Percentiles rank a stretch among this genome's conserved stretches.
Conservation (phyloP, 2,113 vertebrate species). For the Lagopus leucura region DNA sequence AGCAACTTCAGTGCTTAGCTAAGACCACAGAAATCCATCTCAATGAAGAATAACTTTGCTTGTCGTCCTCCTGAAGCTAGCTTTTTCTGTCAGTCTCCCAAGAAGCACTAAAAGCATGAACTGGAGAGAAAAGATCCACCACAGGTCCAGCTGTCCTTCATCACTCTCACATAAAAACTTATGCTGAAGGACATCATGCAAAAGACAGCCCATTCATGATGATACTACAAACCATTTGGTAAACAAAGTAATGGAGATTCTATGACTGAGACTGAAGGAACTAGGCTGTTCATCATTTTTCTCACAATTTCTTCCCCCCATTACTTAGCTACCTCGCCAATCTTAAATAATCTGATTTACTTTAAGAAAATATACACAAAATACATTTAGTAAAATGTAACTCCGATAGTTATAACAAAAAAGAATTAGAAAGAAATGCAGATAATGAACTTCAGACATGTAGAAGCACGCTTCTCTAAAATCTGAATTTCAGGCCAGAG, state of each 20-base stretch:
- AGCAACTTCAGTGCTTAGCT: neutral
- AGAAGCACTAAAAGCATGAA: neutral
- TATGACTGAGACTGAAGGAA: neutral
- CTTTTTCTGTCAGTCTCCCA: neutral
- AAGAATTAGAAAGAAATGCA: neutral
- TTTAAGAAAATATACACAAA: fast-evolving
- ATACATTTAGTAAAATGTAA: neutral
- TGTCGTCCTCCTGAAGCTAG: neutral
- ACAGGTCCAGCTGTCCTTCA: neutral
- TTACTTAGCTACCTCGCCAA: neutral
- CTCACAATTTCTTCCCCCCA: neutral
- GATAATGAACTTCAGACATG: fast-evolving
- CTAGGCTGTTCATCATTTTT: neutral
- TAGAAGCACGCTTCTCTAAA: neutral
- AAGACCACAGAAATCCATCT: neutral
- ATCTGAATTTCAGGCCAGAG: neutral
- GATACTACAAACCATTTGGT: neutral
- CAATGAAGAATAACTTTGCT: neutral
- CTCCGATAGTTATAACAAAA: neutral
- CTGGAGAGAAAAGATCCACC: neutral
- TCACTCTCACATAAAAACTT: neutral
- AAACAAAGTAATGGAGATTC: neutral
- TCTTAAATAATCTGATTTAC: neutral
- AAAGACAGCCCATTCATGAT: neutral
- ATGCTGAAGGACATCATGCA: neutral